phyloP scores from a whole-genome alignment of 2,888 invertebrate species.

The Phymatocera aterrima region DNA sequence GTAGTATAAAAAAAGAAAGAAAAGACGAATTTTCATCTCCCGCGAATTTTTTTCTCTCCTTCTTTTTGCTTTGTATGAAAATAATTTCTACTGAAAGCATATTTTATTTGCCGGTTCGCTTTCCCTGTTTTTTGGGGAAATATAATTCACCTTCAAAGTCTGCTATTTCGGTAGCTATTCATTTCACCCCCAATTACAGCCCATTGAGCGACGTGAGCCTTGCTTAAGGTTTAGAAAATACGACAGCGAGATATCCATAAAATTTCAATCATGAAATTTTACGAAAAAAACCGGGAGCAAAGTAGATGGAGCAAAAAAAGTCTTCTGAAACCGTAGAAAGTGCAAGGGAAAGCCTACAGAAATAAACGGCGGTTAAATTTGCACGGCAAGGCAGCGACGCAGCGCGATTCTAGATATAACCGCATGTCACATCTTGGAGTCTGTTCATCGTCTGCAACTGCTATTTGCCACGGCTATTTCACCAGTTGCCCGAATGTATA shows the following conservation, averaged over 20 bases:
- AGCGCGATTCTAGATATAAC: slow-evolving; percentile 58
- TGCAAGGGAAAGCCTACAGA: slow-evolving; percentile 33
- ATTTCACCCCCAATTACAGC: slow-evolving; percentile 17
- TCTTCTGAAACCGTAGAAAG: slow-evolving; percentile 7
- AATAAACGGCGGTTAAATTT: slow-evolving; percentile 62
- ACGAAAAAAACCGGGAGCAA: background rate
- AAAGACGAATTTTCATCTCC: background rate
- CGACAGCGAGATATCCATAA: background rate
- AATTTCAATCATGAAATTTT: background rate
- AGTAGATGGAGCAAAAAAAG: slow-evolving; percentile 2
- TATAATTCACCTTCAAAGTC: slow-evolving; percentile 14
- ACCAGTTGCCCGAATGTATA: background rate
- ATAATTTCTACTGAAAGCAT: background rate
- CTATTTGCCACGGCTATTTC: background rate
- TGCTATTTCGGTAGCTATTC: slow-evolving; percentile 21
- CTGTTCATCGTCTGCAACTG: slow-evolving; percentile 64
- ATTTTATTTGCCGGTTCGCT: background rate
- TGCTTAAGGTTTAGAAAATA: background rate
- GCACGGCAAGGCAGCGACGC: no score
- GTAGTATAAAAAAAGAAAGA: background rate
- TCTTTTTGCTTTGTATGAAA: background rate
- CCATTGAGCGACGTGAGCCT: slow-evolving; percentile 15
- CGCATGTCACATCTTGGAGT: slow-evolving; percentile 61
- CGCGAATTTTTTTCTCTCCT: background rate
- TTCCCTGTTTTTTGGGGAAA: slow-evolving; percentile 11